Base-by-base conservation (phyloP, 2,113 vertebrate species). In the Ameiurus melas region DNA sequence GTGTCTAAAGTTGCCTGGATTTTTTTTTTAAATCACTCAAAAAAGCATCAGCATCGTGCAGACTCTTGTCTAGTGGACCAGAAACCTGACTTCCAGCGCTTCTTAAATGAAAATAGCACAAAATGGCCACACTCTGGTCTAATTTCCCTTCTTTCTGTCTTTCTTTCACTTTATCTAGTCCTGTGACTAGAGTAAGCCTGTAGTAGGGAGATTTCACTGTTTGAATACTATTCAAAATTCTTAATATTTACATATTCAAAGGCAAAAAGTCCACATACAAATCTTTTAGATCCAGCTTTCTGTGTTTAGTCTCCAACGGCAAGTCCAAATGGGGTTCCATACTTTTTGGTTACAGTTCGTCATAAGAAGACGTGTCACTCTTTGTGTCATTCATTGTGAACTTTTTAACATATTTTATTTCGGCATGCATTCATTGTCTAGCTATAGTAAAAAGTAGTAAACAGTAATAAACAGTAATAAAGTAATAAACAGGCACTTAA, bases 171-270 rank as follows among this genome's bases (percentile, higher is more conserved):
- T 80, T 33, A 20, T 79, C 77, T 25, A 7, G n/a, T 55, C 1
- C 27, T 7, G 12, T 33, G 25, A 80, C 12, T 19, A 57, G 16
- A 80, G 78, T 33, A 19, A 8, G 19, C n/a, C 51, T 57, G 51
- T 9, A 9, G 16, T 9, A 1, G 6, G 8, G 39, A 25, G 39
- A 75, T 75, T 75, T 25, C 8, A 75, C 71, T 25, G 20, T 47
- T 30, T 43, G 33, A 73, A 73, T 73, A 73, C 5, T 17, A 68
- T 70, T 70, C n/a, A 33, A 5, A 71, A 47, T 14, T 47, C 43
- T 13, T 75, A 22, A 75, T 75, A 43, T 75, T 75, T 43, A 75
- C 71, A 75, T 75, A 75, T 75, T 36, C 70, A 73, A 39, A 73
- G 19, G 33, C 17, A 73, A 9, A 20, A 39, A 73, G 19, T 39